phyloP scores from a whole-genome alignment of 1,140 invertebrate species.

The Aphelinus certus region DNA sequence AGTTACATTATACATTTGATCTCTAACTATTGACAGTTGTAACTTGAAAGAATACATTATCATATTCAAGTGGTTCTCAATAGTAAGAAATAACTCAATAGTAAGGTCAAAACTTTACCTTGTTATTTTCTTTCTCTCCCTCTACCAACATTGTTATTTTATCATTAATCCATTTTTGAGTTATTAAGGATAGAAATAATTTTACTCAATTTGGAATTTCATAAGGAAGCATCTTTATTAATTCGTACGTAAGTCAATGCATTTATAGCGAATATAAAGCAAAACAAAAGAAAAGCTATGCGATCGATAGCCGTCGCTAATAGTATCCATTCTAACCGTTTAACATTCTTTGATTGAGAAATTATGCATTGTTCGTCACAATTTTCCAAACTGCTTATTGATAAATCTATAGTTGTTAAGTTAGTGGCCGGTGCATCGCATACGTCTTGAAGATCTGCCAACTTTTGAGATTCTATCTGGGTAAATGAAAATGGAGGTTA shows the following conservation, averaged over 20 bases:
- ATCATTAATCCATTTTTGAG: too few species aligned
- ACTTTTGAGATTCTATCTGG: conserved; percentile 54
- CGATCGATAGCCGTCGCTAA: conserved; percentile 72
- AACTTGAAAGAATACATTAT: too few species aligned
- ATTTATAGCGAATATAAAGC: conserved; percentile 66
- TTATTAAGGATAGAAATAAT: too few species aligned
- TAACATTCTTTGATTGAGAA: conserved; percentile 51
- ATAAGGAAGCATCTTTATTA: conserved; percentile 2
- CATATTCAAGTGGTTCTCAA: too few species aligned
- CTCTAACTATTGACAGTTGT: too few species aligned
- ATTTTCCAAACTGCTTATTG: conserved; percentile 50
- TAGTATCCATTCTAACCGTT: conserved; percentile 72
- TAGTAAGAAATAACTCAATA: too few species aligned
- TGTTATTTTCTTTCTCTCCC: too few species aligned
- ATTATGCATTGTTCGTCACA: conserved; percentile 57
- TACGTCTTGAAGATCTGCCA: conserved; percentile 43
- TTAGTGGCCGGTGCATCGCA: conserved; percentile 29
- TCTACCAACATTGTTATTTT: too few species aligned
- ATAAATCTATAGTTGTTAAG: conserved; percentile 47
- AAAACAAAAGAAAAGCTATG: conserved; percentile 69
- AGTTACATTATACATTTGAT: too few species aligned
- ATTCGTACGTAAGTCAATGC: conserved; percentile 60
- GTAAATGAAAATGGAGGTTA: background rate
- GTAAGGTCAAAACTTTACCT: too few species aligned
- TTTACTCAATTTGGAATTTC: background rate